Percentiles rank a stretch among this genome's conserved stretches.
Evolutionary conservation across 2,797 vertebrate species (phyloP).

Genomic region (Melanotaenia maccullochi): DNA sequence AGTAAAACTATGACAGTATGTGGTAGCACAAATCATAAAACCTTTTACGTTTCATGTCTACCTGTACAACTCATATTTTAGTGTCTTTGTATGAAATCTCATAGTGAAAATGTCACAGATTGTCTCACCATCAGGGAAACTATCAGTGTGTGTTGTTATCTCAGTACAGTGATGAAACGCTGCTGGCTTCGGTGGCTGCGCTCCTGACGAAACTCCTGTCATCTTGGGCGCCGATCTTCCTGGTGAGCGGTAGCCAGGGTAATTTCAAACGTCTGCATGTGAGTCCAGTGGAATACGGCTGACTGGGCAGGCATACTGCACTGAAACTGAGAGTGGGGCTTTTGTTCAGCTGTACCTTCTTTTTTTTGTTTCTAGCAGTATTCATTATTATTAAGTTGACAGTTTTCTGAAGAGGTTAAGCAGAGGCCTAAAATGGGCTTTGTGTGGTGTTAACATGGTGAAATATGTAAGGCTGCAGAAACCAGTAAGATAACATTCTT

Average conservation of each 20-base stretch:
- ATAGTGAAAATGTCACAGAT: conserved; percentile 6
- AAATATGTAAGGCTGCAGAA: neutral
- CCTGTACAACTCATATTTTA: neutral
- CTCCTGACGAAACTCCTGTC: conserved; percentile 47
- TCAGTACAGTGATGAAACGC: conserved; percentile 32
- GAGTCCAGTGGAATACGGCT: conserved; percentile 28
- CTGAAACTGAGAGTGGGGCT: conserved; percentile 15
- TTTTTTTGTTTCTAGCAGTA: conserved; percentile 16
- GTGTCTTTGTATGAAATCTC: conserved; percentile 7
- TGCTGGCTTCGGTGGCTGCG: conserved; percentile 25
- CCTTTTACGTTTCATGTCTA: neutral
- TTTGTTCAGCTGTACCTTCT: conserved; percentile 27
- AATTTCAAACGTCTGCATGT: conserved; percentile 36
- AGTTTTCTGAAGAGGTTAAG: conserved; percentile 16
- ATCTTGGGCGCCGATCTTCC: conserved; percentile 27
- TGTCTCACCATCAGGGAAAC: conserved; percentile 19
- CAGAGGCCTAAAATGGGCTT: conserved; percentile 2
- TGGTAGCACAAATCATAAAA: neutral
- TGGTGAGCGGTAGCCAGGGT: conserved; percentile 16
- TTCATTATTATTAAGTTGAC: conserved; percentile 20
- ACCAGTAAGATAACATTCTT: neutral
- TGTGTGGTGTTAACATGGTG: neutral
- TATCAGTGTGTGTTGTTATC: conserved; percentile 40
- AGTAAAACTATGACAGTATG: neutral
- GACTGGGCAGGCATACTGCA: conserved; percentile 24